A percentile compares a stretch with the other conserved stretches of the same genome.
These are phyloP conservation scores for Drosophila macrospina DNA, from an alignment of 2,888 invertebrate species.

Conservation along the genomic window DNA sequence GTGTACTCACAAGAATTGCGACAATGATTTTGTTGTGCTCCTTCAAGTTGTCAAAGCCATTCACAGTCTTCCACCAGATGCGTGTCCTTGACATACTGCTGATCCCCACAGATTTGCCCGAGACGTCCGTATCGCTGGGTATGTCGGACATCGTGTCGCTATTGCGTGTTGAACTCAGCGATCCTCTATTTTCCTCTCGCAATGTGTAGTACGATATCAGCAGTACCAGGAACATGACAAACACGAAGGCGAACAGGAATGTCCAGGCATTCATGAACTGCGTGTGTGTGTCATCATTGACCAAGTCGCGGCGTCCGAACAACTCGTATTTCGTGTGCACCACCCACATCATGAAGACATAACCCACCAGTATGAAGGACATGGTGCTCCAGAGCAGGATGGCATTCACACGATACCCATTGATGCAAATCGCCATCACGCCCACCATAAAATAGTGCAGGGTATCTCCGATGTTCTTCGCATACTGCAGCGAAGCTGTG, in stretches of 20 bases:
- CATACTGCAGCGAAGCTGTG: constrained; percentile 20
- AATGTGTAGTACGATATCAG: constrained; percentile 35
- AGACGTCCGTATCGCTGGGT: constrained; percentile 43
- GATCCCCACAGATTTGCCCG: neutral
- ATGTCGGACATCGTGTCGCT: neutral
- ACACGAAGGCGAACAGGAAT: neutral
- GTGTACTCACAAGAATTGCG: constrained; percentile 24
- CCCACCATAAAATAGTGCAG: constrained; percentile 39
- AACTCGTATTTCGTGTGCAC: constrained; percentile 14
- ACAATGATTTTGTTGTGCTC: neutral
- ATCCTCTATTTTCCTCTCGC: no score
- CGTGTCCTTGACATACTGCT: neutral
- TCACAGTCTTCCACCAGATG: constrained; percentile 53
- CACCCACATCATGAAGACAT: constrained; percentile 15
- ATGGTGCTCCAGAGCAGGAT: constrained; percentile 49
- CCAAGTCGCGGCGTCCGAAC: neutral
- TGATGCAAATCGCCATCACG: constrained; percentile 33
- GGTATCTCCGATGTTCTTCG: constrained; percentile 27
- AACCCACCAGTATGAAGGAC: constrained; percentile 34
- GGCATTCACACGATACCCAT: constrained; percentile 32
- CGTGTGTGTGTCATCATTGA: neutral
- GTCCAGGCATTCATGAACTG: constrained; percentile 14
- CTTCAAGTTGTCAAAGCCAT: constrained; percentile 38
- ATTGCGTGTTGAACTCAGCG: neutral
- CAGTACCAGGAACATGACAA: constrained; percentile 7